Evolutionary conservation across 2,797 vertebrate species (phyloP).

Genomic region (Lophura swinhoii): DNA sequence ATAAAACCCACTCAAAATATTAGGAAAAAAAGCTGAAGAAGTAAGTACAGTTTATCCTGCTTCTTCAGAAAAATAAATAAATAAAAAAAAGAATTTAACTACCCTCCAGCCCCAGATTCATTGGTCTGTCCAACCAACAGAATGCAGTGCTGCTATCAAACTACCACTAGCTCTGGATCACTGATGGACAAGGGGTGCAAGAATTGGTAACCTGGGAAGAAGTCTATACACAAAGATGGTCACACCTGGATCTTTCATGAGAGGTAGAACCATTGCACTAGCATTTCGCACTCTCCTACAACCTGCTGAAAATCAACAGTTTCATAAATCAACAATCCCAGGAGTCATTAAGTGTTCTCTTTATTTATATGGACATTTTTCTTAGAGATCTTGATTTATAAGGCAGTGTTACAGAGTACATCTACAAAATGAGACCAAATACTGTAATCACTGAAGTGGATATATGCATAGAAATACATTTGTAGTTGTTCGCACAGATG

Average conservation of each 20-base stretch:
- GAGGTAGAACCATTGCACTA: neutral
- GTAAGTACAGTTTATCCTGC: neutral
- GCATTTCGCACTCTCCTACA: neutral
- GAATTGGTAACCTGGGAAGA: neutral
- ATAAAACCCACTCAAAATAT: neutral
- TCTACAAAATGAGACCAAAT: neutral
- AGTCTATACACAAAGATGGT: neutral
- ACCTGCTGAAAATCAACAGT: neutral
- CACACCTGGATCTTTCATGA: neutral
- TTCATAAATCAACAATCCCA: neutral
- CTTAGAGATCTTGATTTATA: neutral
- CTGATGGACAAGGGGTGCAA: neutral
- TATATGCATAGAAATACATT: neutral
- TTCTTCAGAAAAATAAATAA: neutral
- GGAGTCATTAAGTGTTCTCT: neutral
- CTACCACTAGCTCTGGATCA: neutral
- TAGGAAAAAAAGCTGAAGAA: neutral
- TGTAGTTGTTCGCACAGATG: constrained; percentile 43
- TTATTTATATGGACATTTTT: neutral
- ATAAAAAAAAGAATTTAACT: rapidly evolving
- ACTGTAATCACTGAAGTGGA: neutral
- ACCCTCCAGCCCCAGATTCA: neutral
- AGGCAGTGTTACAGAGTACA: neutral
- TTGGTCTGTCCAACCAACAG: neutral
- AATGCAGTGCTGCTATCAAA: neutral